These are phyloP conservation scores for Ctenodactylus gundi DNA, from an alignment of 2,113 vertebrate species.

Conservation along the genomic window DNA sequence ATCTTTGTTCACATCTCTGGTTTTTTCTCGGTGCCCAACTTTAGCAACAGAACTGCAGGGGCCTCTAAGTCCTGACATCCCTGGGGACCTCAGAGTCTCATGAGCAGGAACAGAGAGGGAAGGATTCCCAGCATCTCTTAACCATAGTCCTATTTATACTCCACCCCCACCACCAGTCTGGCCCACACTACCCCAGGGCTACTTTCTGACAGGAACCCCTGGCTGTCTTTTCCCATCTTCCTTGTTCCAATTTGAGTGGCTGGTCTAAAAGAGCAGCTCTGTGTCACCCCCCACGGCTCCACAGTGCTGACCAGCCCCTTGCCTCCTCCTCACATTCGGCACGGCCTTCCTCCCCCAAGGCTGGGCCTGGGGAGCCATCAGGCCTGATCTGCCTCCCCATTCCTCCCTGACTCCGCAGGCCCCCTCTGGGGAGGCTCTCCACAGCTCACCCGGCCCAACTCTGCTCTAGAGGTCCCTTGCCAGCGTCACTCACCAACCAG, in stretches of 20 bases:
- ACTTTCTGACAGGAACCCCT: neutral
- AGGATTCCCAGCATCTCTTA: conserved; percentile 6
- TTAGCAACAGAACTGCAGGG: neutral
- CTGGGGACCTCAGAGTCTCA: conserved; percentile 16
- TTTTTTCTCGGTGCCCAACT: conserved; percentile 29
- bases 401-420: neutral
- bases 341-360: neutral
- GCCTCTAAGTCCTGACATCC: neutral
- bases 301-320: neutral
- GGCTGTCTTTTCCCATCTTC: neutral
- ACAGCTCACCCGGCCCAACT: neutral
- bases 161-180: neutral
- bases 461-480: neutral
- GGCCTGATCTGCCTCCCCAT: neutral
- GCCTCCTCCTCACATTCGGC: too few relatives aligned
- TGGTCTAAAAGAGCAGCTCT: neutral
- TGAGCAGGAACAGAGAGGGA: neutral
- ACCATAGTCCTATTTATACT: conserved; percentile 53
- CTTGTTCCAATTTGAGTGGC: neutral
- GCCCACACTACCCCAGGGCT: neutral
- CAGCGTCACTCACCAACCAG: neutral
- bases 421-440: neutral
- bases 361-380: neutral
- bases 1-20: neutral
- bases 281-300: neutral